phyloP scores from a whole-genome alignment of 2,888 invertebrate genomes.

The Drosophila suboccidentalis region DNA sequence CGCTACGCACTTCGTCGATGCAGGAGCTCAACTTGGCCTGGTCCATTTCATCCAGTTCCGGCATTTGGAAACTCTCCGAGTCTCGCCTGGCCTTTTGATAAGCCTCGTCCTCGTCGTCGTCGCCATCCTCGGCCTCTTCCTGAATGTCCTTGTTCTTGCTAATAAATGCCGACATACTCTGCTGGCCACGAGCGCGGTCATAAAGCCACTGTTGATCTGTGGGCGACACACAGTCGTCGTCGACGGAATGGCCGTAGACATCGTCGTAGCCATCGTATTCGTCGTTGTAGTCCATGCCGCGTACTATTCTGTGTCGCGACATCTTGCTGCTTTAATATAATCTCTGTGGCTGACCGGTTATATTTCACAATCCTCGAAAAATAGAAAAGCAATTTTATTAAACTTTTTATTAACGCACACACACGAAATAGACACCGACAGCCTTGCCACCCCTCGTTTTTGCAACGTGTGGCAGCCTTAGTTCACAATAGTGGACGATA shows the following conservation, averaged over 20 bases:
- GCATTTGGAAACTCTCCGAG: conserved; percentile 86
- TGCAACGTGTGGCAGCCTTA: too few relatives aligned
- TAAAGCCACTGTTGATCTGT: conserved; percentile 95
- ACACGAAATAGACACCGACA: too few relatives aligned
- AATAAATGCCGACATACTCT: conserved; percentile 92
- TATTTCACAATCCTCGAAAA: conserved; percentile 64
- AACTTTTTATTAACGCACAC: too few relatives aligned
- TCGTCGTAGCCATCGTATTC: conserved; percentile 93
- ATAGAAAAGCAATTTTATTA: conserved; percentile 1
- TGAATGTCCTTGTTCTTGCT: conserved; percentile 89
- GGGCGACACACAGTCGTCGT: conserved; percentile 97
- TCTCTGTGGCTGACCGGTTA: conserved; percentile 4
- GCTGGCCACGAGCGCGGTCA: conserved; percentile 91
- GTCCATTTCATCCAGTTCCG: conserved; percentile 88
- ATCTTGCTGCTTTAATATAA: conserved; percentile 86
- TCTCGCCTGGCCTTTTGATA: conserved; percentile 85
- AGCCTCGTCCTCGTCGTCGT: conserved; percentile 85
- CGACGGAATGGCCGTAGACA: conserved; percentile 97
- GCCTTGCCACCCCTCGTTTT: too few relatives aligned
- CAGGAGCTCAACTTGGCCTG: conserved; percentile 93
- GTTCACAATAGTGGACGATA: too few relatives aligned
- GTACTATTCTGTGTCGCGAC: conserved; percentile 95
- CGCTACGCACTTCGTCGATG: conserved; percentile 92
- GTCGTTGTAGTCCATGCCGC: conserved; percentile 94
- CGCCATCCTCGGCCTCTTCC: conserved; percentile 90